These are phyloP conservation scores for Ciconia boyciana DNA, from an alignment of 2,113 vertebrate species.

Conservation along the genomic window DNA sequence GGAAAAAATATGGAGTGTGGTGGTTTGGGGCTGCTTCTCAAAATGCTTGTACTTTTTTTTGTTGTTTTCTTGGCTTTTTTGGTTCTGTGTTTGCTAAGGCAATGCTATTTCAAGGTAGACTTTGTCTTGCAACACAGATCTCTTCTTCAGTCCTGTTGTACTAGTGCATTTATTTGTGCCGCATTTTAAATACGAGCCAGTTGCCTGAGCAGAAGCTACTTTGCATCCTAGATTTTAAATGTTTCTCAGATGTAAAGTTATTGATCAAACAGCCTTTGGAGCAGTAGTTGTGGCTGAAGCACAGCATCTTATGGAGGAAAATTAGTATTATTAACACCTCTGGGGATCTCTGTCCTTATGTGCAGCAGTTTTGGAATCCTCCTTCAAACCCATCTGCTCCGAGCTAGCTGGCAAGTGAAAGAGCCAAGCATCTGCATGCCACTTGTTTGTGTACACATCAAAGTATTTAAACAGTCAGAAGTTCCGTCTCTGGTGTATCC, in stretches of 20 bases:
- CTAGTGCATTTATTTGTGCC: not conserved
- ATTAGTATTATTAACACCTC: constrained; percentile 14
- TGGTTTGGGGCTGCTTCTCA: not conserved
- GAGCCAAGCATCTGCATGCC: constrained; percentile 49
- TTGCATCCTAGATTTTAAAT: not conserved
- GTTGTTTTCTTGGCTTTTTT: not conserved
- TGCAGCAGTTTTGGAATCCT: constrained; percentile 25
- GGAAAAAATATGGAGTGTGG: fast-evolving
- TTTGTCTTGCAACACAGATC: not conserved
- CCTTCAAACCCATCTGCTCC: constrained; percentile 24
- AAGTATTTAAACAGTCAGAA: not conserved
- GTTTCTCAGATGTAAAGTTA: not conserved
- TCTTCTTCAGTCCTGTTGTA: not conserved
- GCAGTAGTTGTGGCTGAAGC: not conserved
- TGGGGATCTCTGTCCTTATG: constrained; percentile 27
- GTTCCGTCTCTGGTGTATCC: not conserved
- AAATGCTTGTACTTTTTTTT: not conserved
- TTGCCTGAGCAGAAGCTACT: not conserved
- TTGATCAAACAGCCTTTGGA: not conserved
- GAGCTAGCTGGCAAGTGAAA: not conserved
- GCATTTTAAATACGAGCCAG: not conserved
- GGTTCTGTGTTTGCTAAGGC: not conserved
- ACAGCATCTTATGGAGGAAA: not conserved
- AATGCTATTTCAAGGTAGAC: not conserved
- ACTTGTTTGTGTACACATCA: constrained; percentile 44